A percentile compares a stretch with the other conserved stretches of the same genome.
Evolutionary conservation across 2,113 vertebrate genomes (phyloP).

Genomic region (Pteropus alecto): DNA sequence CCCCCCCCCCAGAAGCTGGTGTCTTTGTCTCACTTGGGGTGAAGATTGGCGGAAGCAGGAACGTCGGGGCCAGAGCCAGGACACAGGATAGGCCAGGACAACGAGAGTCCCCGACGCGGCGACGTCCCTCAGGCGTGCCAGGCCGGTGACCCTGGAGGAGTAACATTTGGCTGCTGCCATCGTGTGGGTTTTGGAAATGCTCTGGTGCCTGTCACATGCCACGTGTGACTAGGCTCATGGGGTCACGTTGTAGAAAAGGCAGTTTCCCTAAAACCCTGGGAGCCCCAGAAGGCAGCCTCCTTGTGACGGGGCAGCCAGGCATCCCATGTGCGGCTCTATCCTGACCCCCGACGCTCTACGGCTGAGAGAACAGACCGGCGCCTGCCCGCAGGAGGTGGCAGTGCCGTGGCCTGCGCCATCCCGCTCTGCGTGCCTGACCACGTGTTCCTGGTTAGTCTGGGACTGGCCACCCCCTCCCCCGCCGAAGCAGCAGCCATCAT

Average conservation of each 20-base stretch:
- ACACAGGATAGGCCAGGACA: fast-evolving
- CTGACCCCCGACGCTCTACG: too few relatives aligned
- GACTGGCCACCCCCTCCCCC: neutral
- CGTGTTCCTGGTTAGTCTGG: neutral
- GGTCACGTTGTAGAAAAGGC: neutral
- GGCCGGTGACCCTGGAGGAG: fast-evolving
- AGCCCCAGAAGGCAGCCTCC: neutral
- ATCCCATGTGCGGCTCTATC: too few relatives aligned
- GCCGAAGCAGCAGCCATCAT: neutral
- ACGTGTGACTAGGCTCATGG: neutral
- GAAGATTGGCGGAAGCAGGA: neutral
- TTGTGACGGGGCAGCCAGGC: too few relatives aligned
- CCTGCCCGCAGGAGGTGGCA: too few relatives aligned
- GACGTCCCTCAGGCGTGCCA: neutral
- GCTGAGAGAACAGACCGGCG: too few relatives aligned
- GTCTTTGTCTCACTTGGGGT: neutral
- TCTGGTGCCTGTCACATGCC: neutral
- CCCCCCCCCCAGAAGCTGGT: neutral
- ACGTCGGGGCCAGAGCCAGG: neutral
- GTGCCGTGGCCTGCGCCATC: too few relatives aligned
- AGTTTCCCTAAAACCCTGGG: neutral
- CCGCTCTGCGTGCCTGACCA: neutral
- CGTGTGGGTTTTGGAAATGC: neutral
- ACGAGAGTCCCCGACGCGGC: neutral
- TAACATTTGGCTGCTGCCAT: neutral